These are phyloP conservation scores for Caenorhabditis drosophilae DNA, from an alignment of 2,888 invertebrate genomes.

Conservation along the genomic window DNA sequence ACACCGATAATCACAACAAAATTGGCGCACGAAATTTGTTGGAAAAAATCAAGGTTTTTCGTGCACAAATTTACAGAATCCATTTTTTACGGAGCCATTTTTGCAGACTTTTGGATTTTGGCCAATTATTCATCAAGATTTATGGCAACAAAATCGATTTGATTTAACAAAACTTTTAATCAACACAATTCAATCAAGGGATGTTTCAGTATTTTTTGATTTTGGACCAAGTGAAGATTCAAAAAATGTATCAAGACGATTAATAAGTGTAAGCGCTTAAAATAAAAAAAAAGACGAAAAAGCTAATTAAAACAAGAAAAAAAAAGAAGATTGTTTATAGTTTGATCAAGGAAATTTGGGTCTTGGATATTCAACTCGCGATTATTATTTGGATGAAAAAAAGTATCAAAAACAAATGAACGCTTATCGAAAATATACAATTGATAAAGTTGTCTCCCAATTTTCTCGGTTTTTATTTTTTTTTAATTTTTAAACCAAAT, in stretches of 20 bases:
- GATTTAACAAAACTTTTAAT: constrained; percentile 52
- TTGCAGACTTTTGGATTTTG: constrained; percentile 48
- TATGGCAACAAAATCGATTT: constrained; percentile 38
- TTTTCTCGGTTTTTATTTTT: not conserved
- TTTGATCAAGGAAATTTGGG: constrained; percentile 68
- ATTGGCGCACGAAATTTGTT: constrained; percentile 53
- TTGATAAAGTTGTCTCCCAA: constrained; percentile 35
- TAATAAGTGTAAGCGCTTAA: constrained; percentile 34
- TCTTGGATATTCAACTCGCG: constrained; percentile 63
- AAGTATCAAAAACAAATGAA: constrained; percentile 66
- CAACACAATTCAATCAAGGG: constrained; percentile 52
- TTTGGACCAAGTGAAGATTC: constrained; percentile 61
- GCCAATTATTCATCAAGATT: constrained; percentile 60
- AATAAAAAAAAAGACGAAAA: not conserved
- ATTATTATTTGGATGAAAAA: constrained; percentile 66
- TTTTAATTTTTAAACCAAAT: not conserved
- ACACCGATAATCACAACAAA: constrained; percentile 48
- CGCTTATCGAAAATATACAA: constrained; percentile 62
- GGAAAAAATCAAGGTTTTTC: constrained; percentile 44
- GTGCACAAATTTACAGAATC: not conserved
- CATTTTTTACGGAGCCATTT: not conserved
- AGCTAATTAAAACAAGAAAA: not conserved
- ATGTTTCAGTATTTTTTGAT: constrained; percentile 61
- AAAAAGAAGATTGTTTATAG: constrained; percentile 15
- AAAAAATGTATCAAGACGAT: constrained; percentile 52